A percentile compares a stretch with the other conserved stretches of the same genome.
phyloP scores from a whole-genome alignment of 2,113 vertebrate species.

The Apaloderma vittatum region DNA sequence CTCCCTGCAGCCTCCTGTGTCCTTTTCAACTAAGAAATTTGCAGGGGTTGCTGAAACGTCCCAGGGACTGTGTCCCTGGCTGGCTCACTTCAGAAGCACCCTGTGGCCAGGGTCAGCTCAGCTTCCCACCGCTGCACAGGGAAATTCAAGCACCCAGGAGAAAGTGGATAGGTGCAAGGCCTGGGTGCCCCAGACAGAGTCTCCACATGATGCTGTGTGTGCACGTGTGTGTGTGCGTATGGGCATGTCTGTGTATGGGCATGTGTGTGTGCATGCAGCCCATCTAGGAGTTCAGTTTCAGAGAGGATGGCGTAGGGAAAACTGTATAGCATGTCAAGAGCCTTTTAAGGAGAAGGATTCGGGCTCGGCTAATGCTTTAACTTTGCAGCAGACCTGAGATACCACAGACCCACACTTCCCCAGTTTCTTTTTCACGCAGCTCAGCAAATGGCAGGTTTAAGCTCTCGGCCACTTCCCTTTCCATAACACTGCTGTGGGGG shows the following conservation, averaged over 20 bases:
- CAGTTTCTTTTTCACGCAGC: neutral
- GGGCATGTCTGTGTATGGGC: neutral
- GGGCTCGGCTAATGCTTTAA: neutral
- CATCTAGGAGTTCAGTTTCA: neutral
- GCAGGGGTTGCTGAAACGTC: neutral
- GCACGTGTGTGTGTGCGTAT: too few species aligned
- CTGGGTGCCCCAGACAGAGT: neutral
- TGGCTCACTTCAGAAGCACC: neutral
- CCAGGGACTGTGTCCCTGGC: neutral
- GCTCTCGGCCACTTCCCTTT: neutral
- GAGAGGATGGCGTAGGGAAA: neutral
- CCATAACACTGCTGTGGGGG: neutral
- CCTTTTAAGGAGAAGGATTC: constrained; percentile 33
- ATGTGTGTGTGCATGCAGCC: neutral
- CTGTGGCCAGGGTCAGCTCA: neutral
- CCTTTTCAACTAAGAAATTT: neutral
- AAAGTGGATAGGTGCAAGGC: neutral
- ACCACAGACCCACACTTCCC: neutral
- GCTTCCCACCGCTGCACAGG: neutral
- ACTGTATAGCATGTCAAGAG: neutral
- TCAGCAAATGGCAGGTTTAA: neutral
- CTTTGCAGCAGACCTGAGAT: neutral
- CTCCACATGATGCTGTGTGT: neutral
- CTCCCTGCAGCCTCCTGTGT: neutral
- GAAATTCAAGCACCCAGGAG: neutral